Conservation (phyloP, 2,888 invertebrate species). For the Drosophila nigricruria region DNA sequence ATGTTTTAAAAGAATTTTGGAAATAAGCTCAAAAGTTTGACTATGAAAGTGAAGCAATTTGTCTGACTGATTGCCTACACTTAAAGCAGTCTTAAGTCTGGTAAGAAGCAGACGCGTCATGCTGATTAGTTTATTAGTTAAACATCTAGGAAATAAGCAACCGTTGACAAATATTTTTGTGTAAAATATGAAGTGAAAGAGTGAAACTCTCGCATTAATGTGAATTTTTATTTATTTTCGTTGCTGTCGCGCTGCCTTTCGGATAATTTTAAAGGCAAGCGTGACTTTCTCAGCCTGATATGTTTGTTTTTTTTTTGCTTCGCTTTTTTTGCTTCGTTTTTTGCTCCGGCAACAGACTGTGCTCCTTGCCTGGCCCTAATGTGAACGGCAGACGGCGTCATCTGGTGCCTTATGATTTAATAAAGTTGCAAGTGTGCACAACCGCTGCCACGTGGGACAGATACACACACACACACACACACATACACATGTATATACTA, state of each 20-base stretch:
- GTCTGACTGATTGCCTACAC: too few species aligned
- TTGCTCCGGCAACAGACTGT: conserved; percentile 19
- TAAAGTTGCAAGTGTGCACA: conserved; percentile 51
- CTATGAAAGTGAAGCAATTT: background rate
- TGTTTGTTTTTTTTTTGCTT: conserved; percentile 21
- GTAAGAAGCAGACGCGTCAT: too few species aligned
- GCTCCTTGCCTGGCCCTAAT: conserved; percentile 27
- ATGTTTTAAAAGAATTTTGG: background rate
- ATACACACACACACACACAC: conserved; percentile 3
- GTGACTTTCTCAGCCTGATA: conserved; percentile 2
- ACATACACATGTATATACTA: background rate
- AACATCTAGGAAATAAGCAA: background rate
- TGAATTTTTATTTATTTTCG: conserved; percentile 4
- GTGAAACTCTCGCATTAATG: conserved; percentile 10
- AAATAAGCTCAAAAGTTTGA: background rate
- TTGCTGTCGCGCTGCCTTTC: conserved; percentile 4
- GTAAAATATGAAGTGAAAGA: background rate
- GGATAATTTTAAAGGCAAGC: conserved; percentile 12
- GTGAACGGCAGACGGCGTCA: conserved; percentile 48
- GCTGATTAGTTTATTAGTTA: background rate
- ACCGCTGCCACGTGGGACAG: conserved; percentile 19
- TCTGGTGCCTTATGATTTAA: conserved; percentile 59
- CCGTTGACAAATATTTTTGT: conserved; percentile 7
- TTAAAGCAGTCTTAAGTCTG: background rate
- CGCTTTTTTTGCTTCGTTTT: background rate